These are phyloP conservation scores for Apodemia hepburni DNA, from an alignment of 2,888 invertebrate species.

Conservation along the genomic window DNA sequence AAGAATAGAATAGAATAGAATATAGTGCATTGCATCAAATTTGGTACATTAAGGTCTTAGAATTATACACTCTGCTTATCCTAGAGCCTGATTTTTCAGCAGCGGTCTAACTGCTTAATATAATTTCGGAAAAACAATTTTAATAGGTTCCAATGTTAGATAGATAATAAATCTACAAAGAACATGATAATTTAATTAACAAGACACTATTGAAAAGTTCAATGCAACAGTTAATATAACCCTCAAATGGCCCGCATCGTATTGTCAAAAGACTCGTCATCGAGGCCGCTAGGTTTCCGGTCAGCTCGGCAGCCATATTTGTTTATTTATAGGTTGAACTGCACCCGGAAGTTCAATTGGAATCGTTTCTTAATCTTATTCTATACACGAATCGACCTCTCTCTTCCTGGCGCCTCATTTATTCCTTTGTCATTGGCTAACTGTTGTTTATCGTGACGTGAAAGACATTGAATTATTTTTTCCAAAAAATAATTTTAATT, in stretches of 20 bases:
- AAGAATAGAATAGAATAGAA: too few species aligned
- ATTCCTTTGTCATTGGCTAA: constrained; percentile 3
- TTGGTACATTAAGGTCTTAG: too few species aligned
- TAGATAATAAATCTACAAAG: not conserved
- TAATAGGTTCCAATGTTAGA: too few species aligned
- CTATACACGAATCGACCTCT: constrained; percentile 4
- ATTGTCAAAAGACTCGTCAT: constrained; percentile 35
- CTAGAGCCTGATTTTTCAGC: too few species aligned
- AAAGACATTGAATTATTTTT: not conserved
- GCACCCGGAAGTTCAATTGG: constrained; percentile 56
- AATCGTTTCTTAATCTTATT: constrained; percentile 52
- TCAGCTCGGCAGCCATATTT: constrained; percentile 42
- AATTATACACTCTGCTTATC: too few species aligned
- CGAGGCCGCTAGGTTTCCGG: constrained; percentile 59
- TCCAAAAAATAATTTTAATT: not conserved
- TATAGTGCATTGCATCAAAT: too few species aligned
- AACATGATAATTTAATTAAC: constrained; percentile 1
- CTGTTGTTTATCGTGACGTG: constrained; percentile 6
- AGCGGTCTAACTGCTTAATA: too few species aligned
- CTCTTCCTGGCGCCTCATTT: constrained; percentile 32
- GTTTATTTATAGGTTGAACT: constrained; percentile 53
- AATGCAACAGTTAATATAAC: constrained; percentile 1
- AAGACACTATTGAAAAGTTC: not conserved
- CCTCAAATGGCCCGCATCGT: constrained; percentile 1
- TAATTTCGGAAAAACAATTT: too few species aligned